phyloP scores from a whole-genome alignment of 2,888 invertebrate species.

The Rhagium mordax region DNA sequence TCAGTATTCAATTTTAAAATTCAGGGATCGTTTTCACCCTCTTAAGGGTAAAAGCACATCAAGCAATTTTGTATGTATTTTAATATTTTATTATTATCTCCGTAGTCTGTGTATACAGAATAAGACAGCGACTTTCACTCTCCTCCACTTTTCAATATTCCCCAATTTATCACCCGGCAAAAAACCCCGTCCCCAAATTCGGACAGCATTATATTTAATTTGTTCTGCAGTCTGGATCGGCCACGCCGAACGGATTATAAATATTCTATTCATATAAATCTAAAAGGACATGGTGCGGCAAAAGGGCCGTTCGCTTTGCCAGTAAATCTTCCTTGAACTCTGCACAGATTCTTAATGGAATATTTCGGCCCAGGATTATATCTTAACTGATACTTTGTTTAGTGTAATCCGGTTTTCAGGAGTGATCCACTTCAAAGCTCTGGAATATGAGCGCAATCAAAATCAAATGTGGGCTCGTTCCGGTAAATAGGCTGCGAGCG shows the following conservation, averaged over 20 bases:
- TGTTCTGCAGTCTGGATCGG: constrained; percentile 59
- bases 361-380: constrained; percentile 49
- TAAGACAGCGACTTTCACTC: constrained; percentile 6
- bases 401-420: constrained; percentile 62
- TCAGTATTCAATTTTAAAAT: too few relatives aligned
- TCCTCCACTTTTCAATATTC: constrained; percentile 43
- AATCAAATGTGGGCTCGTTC: constrained; percentile 67
- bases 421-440: constrained; percentile 65
- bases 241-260: constrained; percentile 62
- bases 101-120: too few relatives aligned
- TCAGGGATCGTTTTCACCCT: too few relatives aligned
- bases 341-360: constrained; percentile 52
- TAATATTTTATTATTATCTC: too few relatives aligned
- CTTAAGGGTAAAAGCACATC: too few relatives aligned
- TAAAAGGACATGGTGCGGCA: constrained; percentile 54
- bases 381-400: constrained; percentile 63
- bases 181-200: constrained; percentile 41
- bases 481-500: constrained; percentile 63
- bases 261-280: constrained; percentile 67
- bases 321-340: constrained; percentile 48
- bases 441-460: constrained; percentile 66
- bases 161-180: constrained; percentile 38
- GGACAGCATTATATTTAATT: constrained; percentile 65
- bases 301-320: constrained; percentile 48
- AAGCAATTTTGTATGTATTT: too few relatives aligned